Evolutionary conservation across 2,888 invertebrate species (phyloP).

Genomic region (Camponotus fellah): DNA sequence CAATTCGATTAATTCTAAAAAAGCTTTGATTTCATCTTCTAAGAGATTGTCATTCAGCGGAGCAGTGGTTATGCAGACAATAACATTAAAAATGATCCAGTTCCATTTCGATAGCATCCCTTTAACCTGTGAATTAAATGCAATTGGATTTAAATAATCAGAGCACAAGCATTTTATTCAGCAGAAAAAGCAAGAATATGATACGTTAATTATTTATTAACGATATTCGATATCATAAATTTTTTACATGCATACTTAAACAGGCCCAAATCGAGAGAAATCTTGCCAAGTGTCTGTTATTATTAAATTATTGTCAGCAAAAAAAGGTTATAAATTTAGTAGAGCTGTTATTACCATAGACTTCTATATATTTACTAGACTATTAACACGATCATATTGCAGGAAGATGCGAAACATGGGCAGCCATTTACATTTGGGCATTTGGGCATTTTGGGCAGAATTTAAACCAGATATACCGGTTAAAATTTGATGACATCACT

Average conservation of each 20-base stretch:
- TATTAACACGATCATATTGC: no score
- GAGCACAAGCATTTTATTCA: neutral
- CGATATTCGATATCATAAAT: neutral
- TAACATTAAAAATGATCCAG: constrained; percentile 63
- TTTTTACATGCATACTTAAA: neutral
- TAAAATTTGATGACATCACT: no score
- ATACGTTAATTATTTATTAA: neutral
- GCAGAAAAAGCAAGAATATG: neutral
- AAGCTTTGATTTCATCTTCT: constrained; percentile 53
- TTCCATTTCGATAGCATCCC: constrained; percentile 70
- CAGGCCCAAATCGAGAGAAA: no score
- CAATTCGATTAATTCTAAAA: constrained; percentile 75
- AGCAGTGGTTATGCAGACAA: constrained; percentile 58
- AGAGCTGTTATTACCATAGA: no score
- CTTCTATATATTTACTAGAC: no score
- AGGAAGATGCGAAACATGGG: no score
- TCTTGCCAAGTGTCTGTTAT: neutral
- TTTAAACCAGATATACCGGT: no score
- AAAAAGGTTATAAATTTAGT: neutral
- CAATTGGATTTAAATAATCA: neutral
- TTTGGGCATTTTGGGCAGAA: no score
- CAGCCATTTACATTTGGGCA: no score
- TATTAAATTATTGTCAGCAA: neutral
- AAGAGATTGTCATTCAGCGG: constrained; percentile 44
- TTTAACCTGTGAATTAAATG: constrained; percentile 47